A percentile compares a stretch with the other conserved stretches of the same genome.
Evolutionary conservation across 1,140 invertebrate species (phyloP).

Genomic region (Melanaphis sacchari): DNA sequence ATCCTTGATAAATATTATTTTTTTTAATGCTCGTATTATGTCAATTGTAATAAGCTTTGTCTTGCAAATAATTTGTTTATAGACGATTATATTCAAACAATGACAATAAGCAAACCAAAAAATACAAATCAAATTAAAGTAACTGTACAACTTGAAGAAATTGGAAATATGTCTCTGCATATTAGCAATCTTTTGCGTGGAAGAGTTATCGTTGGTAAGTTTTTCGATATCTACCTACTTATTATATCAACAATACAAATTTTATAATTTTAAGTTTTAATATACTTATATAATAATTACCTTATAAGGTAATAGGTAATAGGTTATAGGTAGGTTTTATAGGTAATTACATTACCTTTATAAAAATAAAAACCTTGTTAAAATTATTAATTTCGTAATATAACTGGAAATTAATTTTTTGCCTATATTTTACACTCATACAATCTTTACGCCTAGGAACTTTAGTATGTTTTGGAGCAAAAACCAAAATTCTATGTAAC

Average conservation of each 20-base stretch:
- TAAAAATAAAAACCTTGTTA: not conserved
- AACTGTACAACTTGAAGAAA: slow-evolving; percentile 74
- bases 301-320: too few relatives aligned
- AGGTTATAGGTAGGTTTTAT: too few relatives aligned
- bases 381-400: not conserved
- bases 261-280: not conserved
- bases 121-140: slow-evolving; percentile 68
- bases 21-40: not conserved
- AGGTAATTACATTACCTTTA: not conserved
- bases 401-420: too few relatives aligned
- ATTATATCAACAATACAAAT: not conserved
- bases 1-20: slow-evolving; percentile 23
- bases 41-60: not conserved
- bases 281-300: not conserved
- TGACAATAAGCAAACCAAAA: slow-evolving; percentile 70
- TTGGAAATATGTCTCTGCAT: slow-evolving; percentile 78
- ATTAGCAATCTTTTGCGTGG: slow-evolving; percentile 76
- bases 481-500: too few relatives aligned
- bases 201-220: slow-evolving; percentile 70
- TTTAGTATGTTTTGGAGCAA: too few relatives aligned
- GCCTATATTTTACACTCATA: too few relatives aligned
- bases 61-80: slow-evolving; percentile 46
- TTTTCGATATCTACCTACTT: not conserved
- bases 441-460: too few relatives aligned
- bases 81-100: slow-evolving; percentile 70